Evolutionary conservation across 1,140 invertebrate species (phyloP).

Genomic region (Drosophila serrata): DNA sequence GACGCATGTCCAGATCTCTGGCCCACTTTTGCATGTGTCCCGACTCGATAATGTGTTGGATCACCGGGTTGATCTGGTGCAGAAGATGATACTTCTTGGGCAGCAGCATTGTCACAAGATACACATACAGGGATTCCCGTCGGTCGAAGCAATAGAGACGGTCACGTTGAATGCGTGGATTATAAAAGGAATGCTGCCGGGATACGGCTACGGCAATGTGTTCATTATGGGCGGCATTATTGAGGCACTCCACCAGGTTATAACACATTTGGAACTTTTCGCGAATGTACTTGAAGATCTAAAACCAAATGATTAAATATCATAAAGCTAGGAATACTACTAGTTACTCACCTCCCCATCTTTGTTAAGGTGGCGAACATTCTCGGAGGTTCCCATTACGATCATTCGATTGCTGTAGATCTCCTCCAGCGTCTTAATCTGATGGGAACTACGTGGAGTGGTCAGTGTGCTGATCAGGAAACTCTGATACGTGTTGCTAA

Average conservation of each 20-base stretch:
- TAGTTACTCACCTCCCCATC: conserved; percentile 66
- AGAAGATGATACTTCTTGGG: conserved; percentile 78
- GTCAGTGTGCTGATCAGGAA: conserved; percentile 80
- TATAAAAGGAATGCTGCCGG: conserved; percentile 77
- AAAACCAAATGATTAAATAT: not conserved
- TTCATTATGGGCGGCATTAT: conserved; percentile 61
- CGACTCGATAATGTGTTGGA: conserved; percentile 80
- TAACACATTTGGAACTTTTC: conserved; percentile 79
- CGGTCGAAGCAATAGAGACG: conserved; percentile 74
- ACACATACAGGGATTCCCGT: conserved; percentile 73
- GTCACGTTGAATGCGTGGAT: conserved; percentile 67
- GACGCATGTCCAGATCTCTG: conserved; percentile 71
- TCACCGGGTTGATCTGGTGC: conserved; percentile 75
- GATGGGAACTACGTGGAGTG: conserved; percentile 61
- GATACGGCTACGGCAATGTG: conserved; percentile 75
- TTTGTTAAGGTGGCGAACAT: conserved; percentile 75
- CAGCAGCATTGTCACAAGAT: conserved; percentile 75
- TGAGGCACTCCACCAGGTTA: conserved; percentile 78
- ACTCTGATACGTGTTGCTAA: conserved; percentile 79
- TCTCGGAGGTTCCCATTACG: conserved; percentile 74
- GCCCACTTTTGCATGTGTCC: conserved; percentile 84
- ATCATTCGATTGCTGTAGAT: conserved; percentile 72
- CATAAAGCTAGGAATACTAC: not conserved
- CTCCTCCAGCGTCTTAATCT: conserved; percentile 66
- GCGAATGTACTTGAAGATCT: conserved; percentile 81